Percentiles rank a stretch among this genome's conserved stretches.
Evolutionary conservation across 2,113 vertebrate genomes (phyloP).

Genomic region (Psittacus erithacus): DNA sequence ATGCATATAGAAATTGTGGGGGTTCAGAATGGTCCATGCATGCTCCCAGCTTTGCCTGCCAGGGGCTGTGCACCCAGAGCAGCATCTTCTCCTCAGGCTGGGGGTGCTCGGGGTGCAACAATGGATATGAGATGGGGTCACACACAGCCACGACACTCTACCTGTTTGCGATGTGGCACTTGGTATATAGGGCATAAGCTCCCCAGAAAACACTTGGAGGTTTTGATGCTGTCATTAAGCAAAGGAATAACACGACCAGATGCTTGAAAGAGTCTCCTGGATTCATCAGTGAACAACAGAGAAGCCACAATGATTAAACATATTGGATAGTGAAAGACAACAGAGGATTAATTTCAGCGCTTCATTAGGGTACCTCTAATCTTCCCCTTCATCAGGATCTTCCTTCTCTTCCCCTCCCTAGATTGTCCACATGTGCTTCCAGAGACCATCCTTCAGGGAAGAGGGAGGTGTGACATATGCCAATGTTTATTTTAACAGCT

Average conservation of each 20-base stretch:
- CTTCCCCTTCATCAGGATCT: neutral
- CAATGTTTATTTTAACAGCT: slow-evolving; percentile 68
- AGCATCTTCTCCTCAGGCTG: neutral
- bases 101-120: rapidly evolving
- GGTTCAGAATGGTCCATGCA: neutral
- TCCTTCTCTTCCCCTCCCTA: neutral
- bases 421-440: slow-evolving; percentile 22
- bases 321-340: neutral
- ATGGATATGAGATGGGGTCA: neutral
- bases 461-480: slow-evolving; percentile 65
- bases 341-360: neutral
- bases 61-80: no score
- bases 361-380: neutral
- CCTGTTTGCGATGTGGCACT: neutral
- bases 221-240: neutral
- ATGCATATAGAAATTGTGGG: rapidly evolving
- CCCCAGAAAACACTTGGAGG: neutral
- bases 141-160: neutral
- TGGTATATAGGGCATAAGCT: neutral
- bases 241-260: neutral
- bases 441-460: slow-evolving; percentile 37
- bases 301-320: neutral
- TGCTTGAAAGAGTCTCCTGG: neutral
- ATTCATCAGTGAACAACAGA: neutral
- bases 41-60: neutral